Evolutionary conservation across 2,797 vertebrate species (phyloP).

Genomic region (Catostomus latipinnis): DNA sequence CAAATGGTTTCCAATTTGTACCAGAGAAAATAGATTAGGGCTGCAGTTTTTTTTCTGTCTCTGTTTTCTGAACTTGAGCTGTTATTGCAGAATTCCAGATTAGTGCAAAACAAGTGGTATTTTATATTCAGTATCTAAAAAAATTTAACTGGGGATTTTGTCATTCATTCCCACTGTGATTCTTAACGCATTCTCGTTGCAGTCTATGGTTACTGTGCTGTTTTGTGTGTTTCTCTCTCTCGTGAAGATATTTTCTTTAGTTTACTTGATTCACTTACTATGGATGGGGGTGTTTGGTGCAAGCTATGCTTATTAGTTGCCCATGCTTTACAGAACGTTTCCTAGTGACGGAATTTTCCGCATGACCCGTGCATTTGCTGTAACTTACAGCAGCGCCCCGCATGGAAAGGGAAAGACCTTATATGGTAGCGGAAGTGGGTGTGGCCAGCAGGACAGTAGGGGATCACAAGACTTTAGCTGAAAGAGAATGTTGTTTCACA

Average conservation of each 20-base stretch:
- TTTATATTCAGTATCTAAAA: too few species aligned
- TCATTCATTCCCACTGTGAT: too few species aligned
- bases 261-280: neutral
- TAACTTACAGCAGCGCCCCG: conserved; percentile 73
- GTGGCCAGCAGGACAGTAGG: conserved; percentile 66
- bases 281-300: conserved; percentile 8
- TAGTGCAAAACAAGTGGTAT: too few species aligned
- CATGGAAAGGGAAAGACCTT: conserved; percentile 75
- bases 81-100: too few species aligned
- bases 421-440: conserved; percentile 81
- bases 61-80: too few species aligned
- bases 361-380: conserved; percentile 75
- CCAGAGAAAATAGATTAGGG: too few species aligned
- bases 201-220: too few species aligned
- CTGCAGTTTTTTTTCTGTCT: too few species aligned
- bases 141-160: too few species aligned
- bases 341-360: conserved; percentile 82
- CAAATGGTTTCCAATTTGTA: too few species aligned
- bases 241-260: neutral
- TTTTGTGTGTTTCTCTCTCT: too few species aligned
- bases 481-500: conserved; percentile 63
- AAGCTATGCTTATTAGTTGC: neutral
- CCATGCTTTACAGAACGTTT: conserved; percentile 28
- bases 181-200: too few species aligned
- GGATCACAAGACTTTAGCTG: conserved; percentile 77